phyloP scores from a whole-genome alignment of 2,797 vertebrate species.

The Cyclopterus lumpus region DNA sequence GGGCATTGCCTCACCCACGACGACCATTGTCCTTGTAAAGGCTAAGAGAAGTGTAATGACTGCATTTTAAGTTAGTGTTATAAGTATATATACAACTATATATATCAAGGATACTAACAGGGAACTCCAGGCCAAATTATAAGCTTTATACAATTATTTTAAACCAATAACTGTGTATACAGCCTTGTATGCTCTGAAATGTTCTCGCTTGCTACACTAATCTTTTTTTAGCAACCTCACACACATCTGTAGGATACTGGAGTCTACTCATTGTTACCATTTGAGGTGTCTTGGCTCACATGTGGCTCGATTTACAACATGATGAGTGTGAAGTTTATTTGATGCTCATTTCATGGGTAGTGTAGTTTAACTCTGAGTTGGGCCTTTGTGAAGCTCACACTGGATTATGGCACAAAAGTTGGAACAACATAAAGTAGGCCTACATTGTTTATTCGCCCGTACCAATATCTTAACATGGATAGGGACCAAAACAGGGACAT shows the following conservation, averaged over 20 bases:
- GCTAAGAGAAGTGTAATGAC: background rate
- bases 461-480: background rate
- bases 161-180: background rate
- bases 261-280: background rate
- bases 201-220: background rate
- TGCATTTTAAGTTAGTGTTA: background rate
- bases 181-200: background rate
- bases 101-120: background rate
- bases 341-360: background rate
- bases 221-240: slow-evolving; percentile 5
- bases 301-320: slow-evolving; percentile 10
- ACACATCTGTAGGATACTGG: background rate
- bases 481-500: background rate
- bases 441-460: too few relatives aligned
- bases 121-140: background rate
- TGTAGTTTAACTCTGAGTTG: background rate
- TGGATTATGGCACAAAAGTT: background rate
- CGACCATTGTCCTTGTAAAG: background rate
- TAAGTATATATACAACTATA: background rate
- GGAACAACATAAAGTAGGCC: background rate
- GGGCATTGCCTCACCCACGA: too few relatives aligned
- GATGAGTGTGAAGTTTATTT: background rate
- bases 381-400: background rate
- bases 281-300: slow-evolving; percentile 14
- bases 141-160: background rate